Base-by-base conservation (phyloP, 2,888 invertebrate species). In the Girardia tigrina region DNA sequence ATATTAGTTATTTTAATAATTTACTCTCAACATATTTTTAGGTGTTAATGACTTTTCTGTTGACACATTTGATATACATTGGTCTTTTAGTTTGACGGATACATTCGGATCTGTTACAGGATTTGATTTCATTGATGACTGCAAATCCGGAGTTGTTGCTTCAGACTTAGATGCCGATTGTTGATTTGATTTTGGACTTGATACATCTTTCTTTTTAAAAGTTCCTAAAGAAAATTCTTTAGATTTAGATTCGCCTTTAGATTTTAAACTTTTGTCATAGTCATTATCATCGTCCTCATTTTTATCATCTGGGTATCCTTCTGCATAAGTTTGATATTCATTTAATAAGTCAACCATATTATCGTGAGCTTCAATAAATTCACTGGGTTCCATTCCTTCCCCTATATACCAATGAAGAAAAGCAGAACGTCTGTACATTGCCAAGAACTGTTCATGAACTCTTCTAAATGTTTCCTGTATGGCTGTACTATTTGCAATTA, bases 371-470 rank as follows among this genome's bases (percentile, higher is more conserved):
- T 75, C 75, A 4, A 26, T 56, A 42, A 76, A 76, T 42, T 76
- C 76, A 6, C 16, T 16, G 16, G 76, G 42, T 28, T 76, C 74
- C 75, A 76, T 76, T 23, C 75, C 74, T 73, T 75, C 75, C 14
- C 75, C 75, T 6, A 29, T 75, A 26, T 76, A 76, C 74, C 74
- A 74, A 26, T 76, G 76, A 12, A 76, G 12, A 42, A 76, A 76
- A 8, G 75, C 76, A 6, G 29, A 20, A 20, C 76, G 76, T 26
- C 75, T n/a, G 29, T 76, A 76, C 76, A 76, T 76, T n/a, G 36
- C 75, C 14, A 75, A 76, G 23, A 73, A 75, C 27, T 73, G 75
- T 26, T 75, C 75, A 23, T 20, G 23, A 14, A 73, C 36, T 16
- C 72, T 8, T 71, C 71, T 71, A 28, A 75, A 75, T 16, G 71